Evolutionary conservation across 1,140 invertebrate species (phyloP), one percentile per base, ranked within the genome.

Genomic region (Telenomus remus): DNA sequence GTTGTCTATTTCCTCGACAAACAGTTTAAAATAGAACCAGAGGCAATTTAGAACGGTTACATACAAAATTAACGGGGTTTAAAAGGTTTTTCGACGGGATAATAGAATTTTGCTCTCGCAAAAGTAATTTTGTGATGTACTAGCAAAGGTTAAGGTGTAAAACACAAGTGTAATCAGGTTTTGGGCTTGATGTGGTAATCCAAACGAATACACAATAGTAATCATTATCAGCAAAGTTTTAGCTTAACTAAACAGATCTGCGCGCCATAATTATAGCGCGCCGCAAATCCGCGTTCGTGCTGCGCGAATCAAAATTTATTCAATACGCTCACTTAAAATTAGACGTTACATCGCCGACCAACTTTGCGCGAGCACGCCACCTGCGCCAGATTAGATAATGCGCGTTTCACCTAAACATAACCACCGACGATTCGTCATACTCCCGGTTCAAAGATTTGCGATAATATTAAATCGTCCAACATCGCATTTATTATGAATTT

Each of bases 331-430:
- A 65, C 72, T 64, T 64, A 70, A 76, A 76, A 69, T 76, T 70
- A 76, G 72, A 76, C 49, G 48, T 76, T 65, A 60, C 43, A 60
- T 55, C n/a, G 54, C 49, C n/a, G 64, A 76, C 72, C 64, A 76
- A 76, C 59, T 75, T 75, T 75, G 59, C 35, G 64, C 63, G 47
- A 33, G 64, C 59, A 65, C 64, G 54, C 54, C 72, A 70, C 44
- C 72, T 76, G 72, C 72, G 37, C 44, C 10, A 55, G 66, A 75
- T 69, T 53, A 53, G 63, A 47, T 63, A 74, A 63, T 63, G 34
- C 33, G 72, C 64, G 56, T 64, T 43, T 65, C 49, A 59, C 59
- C 53, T 49, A 69, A 74, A 57, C 57, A 63, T 7, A 57, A 39
- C 39, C 70, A 56, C 13, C 6, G 1, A 35, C n/a, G 13, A 9